These are phyloP conservation scores for Gavialis gangeticus DNA, from an alignment of 2,113 vertebrate species.

Conservation along the genomic window DNA sequence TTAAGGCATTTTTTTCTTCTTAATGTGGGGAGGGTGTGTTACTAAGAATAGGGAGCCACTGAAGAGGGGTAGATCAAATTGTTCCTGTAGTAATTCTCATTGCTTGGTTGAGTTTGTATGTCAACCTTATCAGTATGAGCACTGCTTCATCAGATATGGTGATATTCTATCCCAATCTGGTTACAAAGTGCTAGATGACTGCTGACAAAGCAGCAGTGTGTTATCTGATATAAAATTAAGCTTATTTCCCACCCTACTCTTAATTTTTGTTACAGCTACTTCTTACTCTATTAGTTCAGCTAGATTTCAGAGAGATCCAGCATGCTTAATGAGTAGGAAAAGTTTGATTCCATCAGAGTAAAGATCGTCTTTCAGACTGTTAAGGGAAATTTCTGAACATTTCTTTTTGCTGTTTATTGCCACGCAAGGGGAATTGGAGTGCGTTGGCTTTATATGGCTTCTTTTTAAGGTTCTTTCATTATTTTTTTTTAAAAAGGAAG, in stretches of 20 bases:
- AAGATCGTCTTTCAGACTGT: background rate
- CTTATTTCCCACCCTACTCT: background rate
- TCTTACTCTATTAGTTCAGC: background rate
- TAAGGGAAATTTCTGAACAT: background rate
- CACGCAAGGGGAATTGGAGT: background rate
- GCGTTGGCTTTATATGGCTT: background rate
- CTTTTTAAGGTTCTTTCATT: background rate
- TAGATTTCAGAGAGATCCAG: background rate
- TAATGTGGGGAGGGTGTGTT: too few relatives aligned
- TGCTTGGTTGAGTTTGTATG: too few relatives aligned
- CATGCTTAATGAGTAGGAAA: background rate
- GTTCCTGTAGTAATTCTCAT: too few relatives aligned
- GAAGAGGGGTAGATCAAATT: too few relatives aligned
- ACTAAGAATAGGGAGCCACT: too few relatives aligned
- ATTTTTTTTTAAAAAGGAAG: background rate
- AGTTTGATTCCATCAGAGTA: background rate
- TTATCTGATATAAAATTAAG: background rate
- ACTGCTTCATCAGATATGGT: too few relatives aligned
- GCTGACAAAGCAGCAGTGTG: background rate
- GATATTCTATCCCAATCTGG: too few relatives aligned
- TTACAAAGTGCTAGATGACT: background rate
- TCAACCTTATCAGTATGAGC: too few relatives aligned
- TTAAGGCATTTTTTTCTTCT: too few relatives aligned
- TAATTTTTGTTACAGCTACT: background rate
- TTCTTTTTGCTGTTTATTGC: background rate